Evolutionary conservation across 2,888 invertebrate genomes (phyloP).

Genomic region (Caenorhabditis angaria): DNA sequence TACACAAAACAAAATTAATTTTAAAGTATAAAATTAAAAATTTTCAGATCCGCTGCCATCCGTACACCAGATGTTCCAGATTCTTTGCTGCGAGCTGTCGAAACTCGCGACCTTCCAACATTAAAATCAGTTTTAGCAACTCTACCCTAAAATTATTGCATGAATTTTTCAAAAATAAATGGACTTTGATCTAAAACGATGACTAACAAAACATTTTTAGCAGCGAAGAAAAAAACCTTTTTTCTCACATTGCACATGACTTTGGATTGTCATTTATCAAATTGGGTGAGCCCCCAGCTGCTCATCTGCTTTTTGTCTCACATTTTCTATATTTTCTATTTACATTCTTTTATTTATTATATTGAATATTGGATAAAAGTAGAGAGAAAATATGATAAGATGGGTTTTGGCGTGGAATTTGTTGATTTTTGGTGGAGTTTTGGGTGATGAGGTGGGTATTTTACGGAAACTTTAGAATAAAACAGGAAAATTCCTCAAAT

Average conservation of each 20-base stretch:
- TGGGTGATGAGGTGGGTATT: too few relatives aligned
- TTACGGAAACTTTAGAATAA: too few relatives aligned
- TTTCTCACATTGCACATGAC: too few relatives aligned
- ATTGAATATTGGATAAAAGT: too few relatives aligned
- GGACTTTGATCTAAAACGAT: not conserved
- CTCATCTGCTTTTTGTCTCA: not conserved
- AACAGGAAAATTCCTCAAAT: too few relatives aligned
- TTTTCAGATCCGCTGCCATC: conserved; percentile 62
- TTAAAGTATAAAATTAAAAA: not conserved
- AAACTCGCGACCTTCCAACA: conserved; percentile 48
- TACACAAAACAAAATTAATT: not conserved
- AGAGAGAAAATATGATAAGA: too few relatives aligned
- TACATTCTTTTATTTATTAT: not conserved
- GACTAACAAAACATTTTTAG: too few relatives aligned
- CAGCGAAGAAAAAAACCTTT: too few relatives aligned
- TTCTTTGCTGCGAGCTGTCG: conserved; percentile 53
- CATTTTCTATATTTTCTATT: not conserved
- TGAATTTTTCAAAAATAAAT: not conserved
- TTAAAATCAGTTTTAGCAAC: conserved; percentile 32
- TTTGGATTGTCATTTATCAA: too few relatives aligned
- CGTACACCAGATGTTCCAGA: conserved; percentile 43
- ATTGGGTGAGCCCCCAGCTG: too few relatives aligned
- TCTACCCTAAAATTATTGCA: not conserved
- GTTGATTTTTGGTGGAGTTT: too few relatives aligned
- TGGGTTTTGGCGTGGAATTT: too few relatives aligned